Conservation (phyloP, 2,888 invertebrate genomes). For the Acheta domesticus region DNA sequence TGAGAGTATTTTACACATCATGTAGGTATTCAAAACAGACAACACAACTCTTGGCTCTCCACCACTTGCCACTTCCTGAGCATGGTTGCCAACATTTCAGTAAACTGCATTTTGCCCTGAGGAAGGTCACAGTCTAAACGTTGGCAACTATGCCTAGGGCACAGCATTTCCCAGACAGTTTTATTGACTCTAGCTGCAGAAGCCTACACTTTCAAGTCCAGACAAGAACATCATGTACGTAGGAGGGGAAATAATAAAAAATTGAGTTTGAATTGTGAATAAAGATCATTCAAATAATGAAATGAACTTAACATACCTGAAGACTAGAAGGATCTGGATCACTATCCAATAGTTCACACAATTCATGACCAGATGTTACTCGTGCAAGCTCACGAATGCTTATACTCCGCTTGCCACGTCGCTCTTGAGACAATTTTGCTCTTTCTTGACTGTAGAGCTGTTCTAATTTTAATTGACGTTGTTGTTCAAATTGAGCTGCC, state of each 20-base stretch:
- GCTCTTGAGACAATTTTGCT: slow-evolving; percentile 45
- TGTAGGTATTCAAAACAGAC: not conserved
- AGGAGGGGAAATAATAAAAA: no score
- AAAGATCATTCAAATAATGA: not conserved
- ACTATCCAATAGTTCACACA: slow-evolving; percentile 35
- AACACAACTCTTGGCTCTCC: not conserved
- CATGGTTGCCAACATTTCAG: no score
- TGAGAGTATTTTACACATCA: not conserved
- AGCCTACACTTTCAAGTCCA: no score
- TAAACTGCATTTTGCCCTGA: no score
- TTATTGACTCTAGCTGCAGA: no score
- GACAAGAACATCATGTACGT: no score
- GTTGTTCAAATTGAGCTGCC: slow-evolving; percentile 49
- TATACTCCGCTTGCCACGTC: not conserved
- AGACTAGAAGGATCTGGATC: slow-evolving; percentile 35
- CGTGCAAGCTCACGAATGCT: slow-evolving; percentile 20
- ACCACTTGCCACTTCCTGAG: no score
- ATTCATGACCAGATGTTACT: slow-evolving; percentile 37
- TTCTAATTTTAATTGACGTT: slow-evolving; percentile 51
- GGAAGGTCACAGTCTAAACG: no score
- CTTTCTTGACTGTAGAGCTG: slow-evolving; percentile 54
- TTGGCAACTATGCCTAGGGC: no score
- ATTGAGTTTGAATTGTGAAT: not conserved
- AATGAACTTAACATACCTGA: slow-evolving; percentile 33
- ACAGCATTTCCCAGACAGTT: no score